Evolutionary conservation across 2,113 vertebrate genomes (phyloP), one percentile per base, ranked within the genome.

Genomic region (Podarcis muralis): DNA sequence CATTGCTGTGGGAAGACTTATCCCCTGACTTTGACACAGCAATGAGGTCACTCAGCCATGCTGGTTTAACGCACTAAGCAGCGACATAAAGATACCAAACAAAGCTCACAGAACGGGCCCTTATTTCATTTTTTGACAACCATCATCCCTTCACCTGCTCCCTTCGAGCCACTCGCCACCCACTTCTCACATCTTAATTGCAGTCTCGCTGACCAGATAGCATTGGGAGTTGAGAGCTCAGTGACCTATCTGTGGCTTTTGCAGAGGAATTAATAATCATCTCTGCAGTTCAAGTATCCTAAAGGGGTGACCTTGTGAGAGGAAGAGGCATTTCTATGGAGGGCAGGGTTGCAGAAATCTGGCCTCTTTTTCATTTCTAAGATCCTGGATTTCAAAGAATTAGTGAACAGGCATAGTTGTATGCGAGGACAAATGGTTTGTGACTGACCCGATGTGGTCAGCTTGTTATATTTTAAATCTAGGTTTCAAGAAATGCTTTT

Each of bases 221-320:
- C 78, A 87, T 88, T 85, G 81, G 62, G 80, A 87, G 37, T 93
- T 87, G 92, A 57, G 40, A 88, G 82, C 69, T 74, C 53, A 86
- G 86, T 80, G 77, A 43, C 37, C 53, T 89, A 86, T 86, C 86
- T 87, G 69, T 30, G 37, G 86, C 15, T 11, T 90, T 53, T 53
- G 48, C 83, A 62, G 30, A 0, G n/a, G 74, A 79, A 93, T 84
- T 88, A 90, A 89, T 88, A 88, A 87, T 84, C 65, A 53, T 11
- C 32, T 89, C 75, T 75, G 20, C 84, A 80, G 25, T 88, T 90
- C 65, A 43, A 88, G 88, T 82, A 71, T 74, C 75, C 30, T 75
- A 85, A 87, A 90, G 15, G 37, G 48, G 48, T 66, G 92, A 91
- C 90, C 89, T 92, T 87, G 71, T 23, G 16, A 84, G 88, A 27